Conservation (phyloP, 92 coral and sea anemone genomes). For the Meandrina meandrites region DNA sequence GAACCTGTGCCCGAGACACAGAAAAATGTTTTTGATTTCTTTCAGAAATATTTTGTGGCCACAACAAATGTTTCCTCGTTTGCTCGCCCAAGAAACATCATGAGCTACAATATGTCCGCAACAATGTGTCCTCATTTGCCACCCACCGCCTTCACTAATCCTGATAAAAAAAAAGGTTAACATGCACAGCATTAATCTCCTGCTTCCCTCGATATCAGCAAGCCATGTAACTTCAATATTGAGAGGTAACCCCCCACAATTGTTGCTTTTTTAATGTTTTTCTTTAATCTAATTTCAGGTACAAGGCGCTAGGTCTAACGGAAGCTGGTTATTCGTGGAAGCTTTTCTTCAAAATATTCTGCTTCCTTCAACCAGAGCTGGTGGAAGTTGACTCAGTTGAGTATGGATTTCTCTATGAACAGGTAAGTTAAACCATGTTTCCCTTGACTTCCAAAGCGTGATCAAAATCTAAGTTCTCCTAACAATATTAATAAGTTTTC, state of each 20-base stretch:
- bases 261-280: neutral
- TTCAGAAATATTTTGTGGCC: no score
- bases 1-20: no score
- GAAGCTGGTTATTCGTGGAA: constrained; percentile 92
- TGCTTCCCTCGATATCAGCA: no score
- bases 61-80: no score
- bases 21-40: no score
- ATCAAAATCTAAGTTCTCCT: neutral
- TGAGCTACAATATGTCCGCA: no score
- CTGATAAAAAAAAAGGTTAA: no score
- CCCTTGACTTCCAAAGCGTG: neutral
- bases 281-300: constrained; percentile 44
- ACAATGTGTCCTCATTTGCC: no score
- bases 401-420: constrained; percentile 93
- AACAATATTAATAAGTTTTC: neutral
- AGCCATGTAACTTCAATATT: neutral
- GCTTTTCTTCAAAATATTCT: constrained; percentile 93
- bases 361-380: constrained; percentile 89
- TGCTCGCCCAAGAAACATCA: no score
- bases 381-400: constrained; percentile 87
- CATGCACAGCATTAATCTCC: no score
- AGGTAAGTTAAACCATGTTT: constrained; percentile 52
- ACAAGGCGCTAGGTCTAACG: constrained; percentile 86
- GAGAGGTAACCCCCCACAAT: neutral
- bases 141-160: no score